Base-by-base conservation (phyloP, 2,113 vertebrate genomes). In the Chaenocephalus aceratus region DNA sequence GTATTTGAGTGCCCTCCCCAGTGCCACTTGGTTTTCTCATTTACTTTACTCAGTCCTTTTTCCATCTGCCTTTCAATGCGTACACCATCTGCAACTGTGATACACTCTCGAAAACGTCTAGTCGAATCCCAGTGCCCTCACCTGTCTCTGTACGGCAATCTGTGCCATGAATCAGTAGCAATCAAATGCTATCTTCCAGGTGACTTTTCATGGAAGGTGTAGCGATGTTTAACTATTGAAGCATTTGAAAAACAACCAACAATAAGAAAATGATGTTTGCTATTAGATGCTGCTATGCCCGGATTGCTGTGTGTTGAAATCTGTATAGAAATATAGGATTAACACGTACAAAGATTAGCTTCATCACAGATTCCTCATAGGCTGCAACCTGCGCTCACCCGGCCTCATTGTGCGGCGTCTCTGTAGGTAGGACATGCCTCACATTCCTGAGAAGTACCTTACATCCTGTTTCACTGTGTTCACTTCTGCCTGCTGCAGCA, bases 1-100 rank as follows among this genome's bases (percentile, higher is more conserved):
- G 30, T 30, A 0, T 30, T 30, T 30, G 30, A 30, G 30, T 30
- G 30, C 30, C 36, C 58, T 64, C 13, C 36, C 49, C 51, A 23
- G 15, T 51, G 61, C 64, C 8, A 51, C 45, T 73, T 65, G 63
- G 48, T 67, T 83, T 77, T 81, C 53, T 64, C 36, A 67, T 73
- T 80, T 18, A 77, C 30, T 57, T 30, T 6, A 11, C 23, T 51
- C 34, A 49, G 53, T 18, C 3, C 12, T 69, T 51, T 77, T 62
- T 66, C 71, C 65, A 44, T 62, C 41, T 78, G 49, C 34, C 46
- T 65, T 65, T 62, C 44, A 73, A 68, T 54, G 58, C 13, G 3
- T 61, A n/a, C 14, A 57, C 48, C 69, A 63, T 72, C 76, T 83
- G 72, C 56, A 57, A 30, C 30, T n/a, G 58, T 60, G 34, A 75